phyloP scores from a whole-genome alignment of 2,797 vertebrate genomes.

The Enteromius anoplus region DNA sequence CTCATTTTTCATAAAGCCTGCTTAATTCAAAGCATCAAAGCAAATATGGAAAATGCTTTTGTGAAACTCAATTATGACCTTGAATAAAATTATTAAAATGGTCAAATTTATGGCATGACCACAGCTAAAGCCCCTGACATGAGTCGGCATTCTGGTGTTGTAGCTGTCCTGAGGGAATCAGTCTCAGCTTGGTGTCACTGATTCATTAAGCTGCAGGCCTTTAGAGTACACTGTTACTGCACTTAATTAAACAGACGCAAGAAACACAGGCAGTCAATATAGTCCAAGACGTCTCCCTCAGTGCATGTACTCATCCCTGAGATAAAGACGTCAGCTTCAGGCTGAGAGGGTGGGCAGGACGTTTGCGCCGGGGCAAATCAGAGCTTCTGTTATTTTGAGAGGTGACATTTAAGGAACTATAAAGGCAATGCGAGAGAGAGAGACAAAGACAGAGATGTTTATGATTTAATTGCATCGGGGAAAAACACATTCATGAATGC shows the following conservation, averaged over 20 bases:
- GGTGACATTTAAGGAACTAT: slow-evolving; percentile 41
- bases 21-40: not conserved
- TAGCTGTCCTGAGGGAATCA: not conserved
- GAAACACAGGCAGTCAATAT: slow-evolving; percentile 4
- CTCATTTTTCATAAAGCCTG: not conserved
- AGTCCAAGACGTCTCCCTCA: not conserved
- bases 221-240: not conserved
- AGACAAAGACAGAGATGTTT: not conserved
- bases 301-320: not conserved
- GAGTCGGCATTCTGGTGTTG: not conserved
- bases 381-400: slow-evolving; percentile 29
- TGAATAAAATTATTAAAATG: not conserved
- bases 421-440: not conserved
- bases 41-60: not conserved
- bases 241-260: not conserved
- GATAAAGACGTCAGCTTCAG: slow-evolving; percentile 10
- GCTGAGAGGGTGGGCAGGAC: not conserved
- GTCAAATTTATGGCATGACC: not conserved
- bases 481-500: not conserved
- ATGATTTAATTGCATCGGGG: not conserved
- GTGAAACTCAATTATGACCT: not conserved
- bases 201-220: not conserved
- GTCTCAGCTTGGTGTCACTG: not conserved
- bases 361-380: not conserved
- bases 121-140: not conserved